These are phyloP conservation scores for Sericinus montela DNA, from an alignment of 2,888 invertebrate genomes.

Conservation along the genomic window DNA sequence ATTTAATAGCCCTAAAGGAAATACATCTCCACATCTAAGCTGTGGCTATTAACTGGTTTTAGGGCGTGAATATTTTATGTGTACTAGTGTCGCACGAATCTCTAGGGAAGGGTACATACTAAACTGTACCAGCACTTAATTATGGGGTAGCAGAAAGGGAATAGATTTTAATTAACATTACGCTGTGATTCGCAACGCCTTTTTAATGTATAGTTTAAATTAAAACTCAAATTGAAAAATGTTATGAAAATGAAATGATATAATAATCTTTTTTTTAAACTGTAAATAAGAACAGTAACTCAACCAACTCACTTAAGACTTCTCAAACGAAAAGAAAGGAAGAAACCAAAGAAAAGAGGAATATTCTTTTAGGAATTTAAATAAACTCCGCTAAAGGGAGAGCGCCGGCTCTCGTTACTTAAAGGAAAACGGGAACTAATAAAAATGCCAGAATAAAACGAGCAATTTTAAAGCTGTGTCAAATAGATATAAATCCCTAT, in stretches of 20 bases:
- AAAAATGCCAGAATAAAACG: conserved; percentile 59
- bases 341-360: conserved; percentile 38
- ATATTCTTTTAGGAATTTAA: conserved; percentile 68
- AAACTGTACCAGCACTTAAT: conserved; percentile 71
- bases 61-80: conserved; percentile 67
- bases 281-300: conserved; percentile 28
- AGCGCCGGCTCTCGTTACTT: conserved; percentile 57
- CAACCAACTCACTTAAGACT: conserved; percentile 55
- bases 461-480: conserved; percentile 56
- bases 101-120: conserved; percentile 51
- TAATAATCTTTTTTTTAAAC: conserved; percentile 22
- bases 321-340: conserved; percentile 46
- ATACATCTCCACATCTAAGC: conserved; percentile 44
- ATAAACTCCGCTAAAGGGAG: conserved; percentile 63
- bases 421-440: conserved; percentile 63
- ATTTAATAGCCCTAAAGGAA: conserved; percentile 21
- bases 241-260: conserved; percentile 17
- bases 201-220: conserved; percentile 43
- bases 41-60: conserved; percentile 63
- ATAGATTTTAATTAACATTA: conserved; percentile 70
- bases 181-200: conserved; percentile 42
- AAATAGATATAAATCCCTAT: conserved; percentile 45
- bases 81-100: conserved; percentile 51
- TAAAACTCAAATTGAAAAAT: background rate
- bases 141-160: conserved; percentile 60